A percentile compares a stretch with the other conserved stretches of the same genome.
These are phyloP conservation scores for Cataglyphis altisquamis DNA, from an alignment of 2,888 invertebrate species.

Conservation along the genomic window DNA sequence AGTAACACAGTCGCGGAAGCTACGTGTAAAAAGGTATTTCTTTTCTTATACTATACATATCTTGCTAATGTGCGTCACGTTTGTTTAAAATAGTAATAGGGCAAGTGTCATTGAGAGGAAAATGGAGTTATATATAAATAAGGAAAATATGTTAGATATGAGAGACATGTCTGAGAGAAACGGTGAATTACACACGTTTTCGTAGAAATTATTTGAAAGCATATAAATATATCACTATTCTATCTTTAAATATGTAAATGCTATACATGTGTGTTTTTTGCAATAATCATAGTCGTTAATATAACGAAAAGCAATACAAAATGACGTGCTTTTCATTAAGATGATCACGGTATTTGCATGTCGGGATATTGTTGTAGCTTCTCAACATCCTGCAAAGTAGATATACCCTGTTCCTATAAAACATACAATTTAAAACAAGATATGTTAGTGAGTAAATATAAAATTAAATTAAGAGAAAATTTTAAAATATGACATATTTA, in stretches of 20 bases:
- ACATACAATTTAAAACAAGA: constrained; percentile 36
- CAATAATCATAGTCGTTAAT: constrained; percentile 48
- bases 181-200: constrained; percentile 62
- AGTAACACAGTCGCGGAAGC: constrained; percentile 26
- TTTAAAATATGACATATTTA: background rate
- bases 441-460: background rate
- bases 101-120: constrained; percentile 16
- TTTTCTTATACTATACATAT: constrained; percentile 21
- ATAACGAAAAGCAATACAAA: constrained; percentile 46
- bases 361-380: constrained; percentile 84
- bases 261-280: constrained; percentile 64
- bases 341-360: constrained; percentile 73
- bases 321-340: constrained; percentile 48
- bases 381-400: constrained; percentile 91
- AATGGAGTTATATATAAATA: constrained; percentile 41
- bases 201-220: constrained; percentile 66
- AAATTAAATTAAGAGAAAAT: background rate
- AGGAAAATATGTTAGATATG: constrained; percentile 4
- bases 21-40: constrained; percentile 38
- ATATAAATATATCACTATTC: constrained; percentile 47
- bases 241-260: constrained; percentile 66
- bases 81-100: constrained; percentile 53
- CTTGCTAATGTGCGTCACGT: constrained; percentile 47
- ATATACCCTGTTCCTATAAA: constrained; percentile 89
- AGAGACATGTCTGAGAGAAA: background rate